Conservation (phyloP, 2,113 vertebrate species). For the Fukomys damarensis region DNA sequence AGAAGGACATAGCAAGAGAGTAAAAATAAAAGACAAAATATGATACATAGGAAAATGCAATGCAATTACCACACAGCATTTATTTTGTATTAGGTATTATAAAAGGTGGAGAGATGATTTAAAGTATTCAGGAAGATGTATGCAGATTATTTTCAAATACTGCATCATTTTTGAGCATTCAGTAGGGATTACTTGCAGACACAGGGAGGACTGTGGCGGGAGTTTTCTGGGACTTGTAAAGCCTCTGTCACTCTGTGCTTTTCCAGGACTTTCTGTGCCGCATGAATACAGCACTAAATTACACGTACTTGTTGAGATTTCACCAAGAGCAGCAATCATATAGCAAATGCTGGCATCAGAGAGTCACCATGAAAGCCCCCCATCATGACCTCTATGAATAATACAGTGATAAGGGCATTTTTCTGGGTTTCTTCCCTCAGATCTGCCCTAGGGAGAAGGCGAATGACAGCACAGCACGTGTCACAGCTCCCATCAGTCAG, state of each 20-base stretch:
- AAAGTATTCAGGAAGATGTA: neutral
- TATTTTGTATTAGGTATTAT: neutral
- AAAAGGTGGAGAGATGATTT: neutral
- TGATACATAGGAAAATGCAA: neutral
- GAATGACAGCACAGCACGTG: neutral
- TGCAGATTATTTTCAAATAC: neutral
- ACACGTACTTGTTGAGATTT: neutral
- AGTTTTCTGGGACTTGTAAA: neutral
- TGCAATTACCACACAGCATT: neutral
- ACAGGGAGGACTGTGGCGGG: neutral
- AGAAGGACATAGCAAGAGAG: neutral
- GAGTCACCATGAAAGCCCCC: neutral
- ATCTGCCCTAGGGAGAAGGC: neutral
- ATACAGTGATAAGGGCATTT: neutral
- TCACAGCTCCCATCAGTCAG: neutral
- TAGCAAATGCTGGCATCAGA: neutral
- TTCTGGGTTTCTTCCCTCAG: neutral
- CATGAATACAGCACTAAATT: neutral
- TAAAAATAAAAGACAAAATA: neutral
- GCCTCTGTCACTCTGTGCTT: neutral
- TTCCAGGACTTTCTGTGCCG: neutral
- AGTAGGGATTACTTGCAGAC: neutral
- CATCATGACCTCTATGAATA: neutral
- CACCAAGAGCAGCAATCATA: neutral
- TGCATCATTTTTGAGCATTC: neutral